Evolutionary conservation across 2,888 invertebrate species (phyloP).

Genomic region (Chouioia cunea): DNA sequence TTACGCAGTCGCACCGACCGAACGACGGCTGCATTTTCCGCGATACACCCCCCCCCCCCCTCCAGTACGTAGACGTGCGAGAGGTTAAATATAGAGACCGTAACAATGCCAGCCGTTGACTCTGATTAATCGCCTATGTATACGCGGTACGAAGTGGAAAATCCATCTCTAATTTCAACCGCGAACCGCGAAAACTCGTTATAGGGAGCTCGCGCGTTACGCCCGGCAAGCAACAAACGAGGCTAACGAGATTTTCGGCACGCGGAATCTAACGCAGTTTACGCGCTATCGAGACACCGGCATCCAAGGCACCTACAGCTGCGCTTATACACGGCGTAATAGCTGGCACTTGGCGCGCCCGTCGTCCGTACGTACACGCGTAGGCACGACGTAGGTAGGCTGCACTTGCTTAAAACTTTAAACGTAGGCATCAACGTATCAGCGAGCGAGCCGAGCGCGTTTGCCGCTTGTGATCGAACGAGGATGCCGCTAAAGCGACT

Average conservation of each 20-base stretch:
- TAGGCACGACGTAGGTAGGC: too few species aligned
- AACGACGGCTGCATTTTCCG: neutral
- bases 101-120: conserved; percentile 34
- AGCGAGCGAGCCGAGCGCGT: conserved; percentile 1
- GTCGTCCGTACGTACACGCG: too few species aligned
- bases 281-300: too few species aligned
- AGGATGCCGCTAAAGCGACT: conserved; percentile 16
- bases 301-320: too few species aligned
- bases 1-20: too few species aligned
- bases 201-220: too few species aligned
- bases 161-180: conserved; percentile 33
- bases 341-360: conserved; percentile 6
- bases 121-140: conserved; percentile 49
- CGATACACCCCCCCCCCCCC: neutral
- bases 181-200: neutral
- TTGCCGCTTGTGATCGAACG: conserved; percentile 32
- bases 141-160: conserved; percentile 17
- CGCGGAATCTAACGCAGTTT: too few species aligned
- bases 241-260: too few species aligned
- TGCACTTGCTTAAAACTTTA: conserved; percentile 38
- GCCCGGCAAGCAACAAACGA: too few species aligned
- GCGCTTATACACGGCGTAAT: conserved; percentile 20
- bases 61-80: too few species aligned
- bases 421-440: too few species aligned
- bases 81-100: conserved; percentile 25